Percentiles rank a stretch among this genome's conserved stretches.
These are phyloP conservation scores for Apomyelois bistriatella DNA, from an alignment of 2,888 invertebrate species.

Conservation along the genomic window DNA sequence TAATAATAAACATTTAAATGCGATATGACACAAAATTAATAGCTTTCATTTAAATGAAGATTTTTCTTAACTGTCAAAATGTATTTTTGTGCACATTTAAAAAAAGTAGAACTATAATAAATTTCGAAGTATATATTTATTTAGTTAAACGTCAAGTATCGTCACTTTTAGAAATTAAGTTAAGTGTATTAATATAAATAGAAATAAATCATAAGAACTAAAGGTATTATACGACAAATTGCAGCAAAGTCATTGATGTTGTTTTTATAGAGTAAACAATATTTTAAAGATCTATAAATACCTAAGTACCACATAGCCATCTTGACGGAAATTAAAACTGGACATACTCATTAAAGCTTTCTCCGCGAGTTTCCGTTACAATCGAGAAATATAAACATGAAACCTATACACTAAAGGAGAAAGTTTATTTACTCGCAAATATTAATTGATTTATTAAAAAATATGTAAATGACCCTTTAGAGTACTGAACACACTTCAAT, in stretches of 20 bases:
- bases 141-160: too few species aligned
- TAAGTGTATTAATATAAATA: too few species aligned
- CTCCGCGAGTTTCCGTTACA: constrained; percentile 62
- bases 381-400: constrained; percentile 53
- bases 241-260: too few species aligned
- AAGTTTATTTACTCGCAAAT: constrained; percentile 41
- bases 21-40: constrained; percentile 1
- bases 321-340: constrained; percentile 64
- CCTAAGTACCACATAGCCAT: constrained; percentile 23
- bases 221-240: too few species aligned
- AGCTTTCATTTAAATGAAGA: constrained; percentile 1
- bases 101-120: too few species aligned
- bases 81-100: too few species aligned
- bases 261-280: too few species aligned
- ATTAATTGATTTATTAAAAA: constrained; percentile 11
- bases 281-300: too few species aligned
- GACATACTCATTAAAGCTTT: constrained; percentile 67
- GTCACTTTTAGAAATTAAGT: too few species aligned
- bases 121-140: too few species aligned
- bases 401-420: constrained; percentile 55
- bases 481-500: too few species aligned
- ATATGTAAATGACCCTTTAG: background rate
- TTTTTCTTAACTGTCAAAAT: background rate
- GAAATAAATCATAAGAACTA: too few species aligned
- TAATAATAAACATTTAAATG: background rate